Base-by-base conservation (phyloP, 2,888 invertebrate genomes). In the Drosophila diplacantha region DNA sequence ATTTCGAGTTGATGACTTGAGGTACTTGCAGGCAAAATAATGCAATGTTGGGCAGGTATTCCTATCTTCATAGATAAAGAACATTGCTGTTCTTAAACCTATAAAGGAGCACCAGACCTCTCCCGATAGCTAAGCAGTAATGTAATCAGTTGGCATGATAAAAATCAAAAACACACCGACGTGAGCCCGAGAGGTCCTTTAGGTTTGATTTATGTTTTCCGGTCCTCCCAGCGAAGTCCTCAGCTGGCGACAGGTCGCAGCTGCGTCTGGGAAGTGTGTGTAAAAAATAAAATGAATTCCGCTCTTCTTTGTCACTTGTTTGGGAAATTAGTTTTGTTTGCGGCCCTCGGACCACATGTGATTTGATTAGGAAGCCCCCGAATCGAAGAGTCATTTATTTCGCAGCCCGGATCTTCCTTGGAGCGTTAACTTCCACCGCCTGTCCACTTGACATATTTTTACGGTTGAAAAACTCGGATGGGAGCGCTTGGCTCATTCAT, bases 341-440 rank as follows among this genome's bases (percentile, higher is more conserved):
- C 22, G 11, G 24, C 35, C 34, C 35, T 43, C 49, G 49, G 62
- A 41, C 24, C 73, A 73, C 70, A 73, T 75, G 71, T 81, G 72
- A 78, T 70, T 73, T 71, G 46, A 58, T 65, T 74, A 68, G 73
- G 69, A 73, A 76, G 56, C 68, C 69, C 68, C 68, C 70, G 70
- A 78, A 65, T 67, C 66, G 69, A 75, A 69, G 65, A 60, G 64
- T 76, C 68, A 81, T 78, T 81, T 79, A 74, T 78, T 75, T 78
- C 22, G 59, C 43, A 55, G 39, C 8, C 39, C 20, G 35, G 32
- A 43, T 20, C 34, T 43, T 31, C 34, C 29, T 29, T 16, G 57
- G 41, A 46, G 54, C 58, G 46, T 32, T 39, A 41, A 50, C 31
- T 46, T 53, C 44, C 26, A 26, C 22, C 38, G 34, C 54, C 51